A percentile compares a stretch with the other conserved stretches of the same genome.
These are phyloP conservation scores for Gobionotothen gibberifrons DNA, from an alignment of 2,797 vertebrate genomes.

Conservation along the genomic window DNA sequence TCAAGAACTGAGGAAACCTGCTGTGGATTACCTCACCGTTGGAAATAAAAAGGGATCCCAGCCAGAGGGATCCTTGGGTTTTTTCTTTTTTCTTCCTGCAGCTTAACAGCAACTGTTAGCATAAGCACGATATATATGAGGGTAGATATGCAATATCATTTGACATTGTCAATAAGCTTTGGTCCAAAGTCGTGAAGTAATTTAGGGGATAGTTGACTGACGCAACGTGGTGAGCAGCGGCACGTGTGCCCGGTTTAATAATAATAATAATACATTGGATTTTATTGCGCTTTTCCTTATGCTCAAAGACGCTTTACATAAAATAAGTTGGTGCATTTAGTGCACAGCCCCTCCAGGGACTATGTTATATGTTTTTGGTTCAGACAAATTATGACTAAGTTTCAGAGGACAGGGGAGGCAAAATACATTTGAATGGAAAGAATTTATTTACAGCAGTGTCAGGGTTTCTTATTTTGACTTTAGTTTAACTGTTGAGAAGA, in stretches of 20 bases:
- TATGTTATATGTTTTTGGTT: slow-evolving; percentile 13
- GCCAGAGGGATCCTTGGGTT: background rate
- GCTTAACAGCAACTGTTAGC: slow-evolving; percentile 20
- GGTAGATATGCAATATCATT: slow-evolving; percentile 26
- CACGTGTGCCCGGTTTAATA: slow-evolving; percentile 12
- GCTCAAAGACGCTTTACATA: too few relatives aligned
- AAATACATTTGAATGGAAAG: background rate
- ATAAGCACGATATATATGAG: slow-evolving; percentile 8
- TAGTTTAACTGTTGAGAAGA: slow-evolving; percentile 3
- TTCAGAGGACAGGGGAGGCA: slow-evolving; percentile 1
- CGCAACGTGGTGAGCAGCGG: slow-evolving; percentile 27
- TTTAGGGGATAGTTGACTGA: slow-evolving; percentile 21
- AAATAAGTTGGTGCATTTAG: background rate
- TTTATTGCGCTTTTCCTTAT: too few relatives aligned
- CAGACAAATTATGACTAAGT: slow-evolving; percentile 25
- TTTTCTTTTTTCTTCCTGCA: background rate
- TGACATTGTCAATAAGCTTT: slow-evolving; percentile 16
- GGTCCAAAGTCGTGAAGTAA: background rate
- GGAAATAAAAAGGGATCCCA: background rate
- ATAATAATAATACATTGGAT: too few relatives aligned
- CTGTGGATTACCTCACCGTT: background rate
- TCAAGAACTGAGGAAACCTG: too few relatives aligned
- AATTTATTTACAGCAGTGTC: slow-evolving; percentile 12
- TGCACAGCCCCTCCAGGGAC: slow-evolving; percentile 12
- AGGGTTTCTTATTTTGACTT: slow-evolving; percentile 10